Evolutionary conservation across 2,113 vertebrate species (phyloP).

Genomic region (Cinclus cinclus): DNA sequence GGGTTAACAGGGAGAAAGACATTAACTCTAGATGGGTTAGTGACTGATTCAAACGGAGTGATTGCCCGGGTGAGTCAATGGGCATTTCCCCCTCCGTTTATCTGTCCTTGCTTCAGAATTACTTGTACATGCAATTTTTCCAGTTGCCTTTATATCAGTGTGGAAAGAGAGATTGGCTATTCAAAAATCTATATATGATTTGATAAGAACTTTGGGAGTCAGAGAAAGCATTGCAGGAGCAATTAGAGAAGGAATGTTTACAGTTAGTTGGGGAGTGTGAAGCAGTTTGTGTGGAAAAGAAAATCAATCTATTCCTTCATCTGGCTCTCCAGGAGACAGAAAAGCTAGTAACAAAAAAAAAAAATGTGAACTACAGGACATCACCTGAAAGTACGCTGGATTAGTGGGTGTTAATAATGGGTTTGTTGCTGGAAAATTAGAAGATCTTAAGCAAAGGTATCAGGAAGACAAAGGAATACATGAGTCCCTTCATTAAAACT

Average conservation of each 20-base stretch:
- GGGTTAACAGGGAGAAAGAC: not conserved
- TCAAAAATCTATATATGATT: not conserved
- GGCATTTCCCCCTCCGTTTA: not conserved
- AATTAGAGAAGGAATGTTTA: not conserved
- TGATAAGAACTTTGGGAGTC: not conserved
- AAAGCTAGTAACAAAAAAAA: not conserved
- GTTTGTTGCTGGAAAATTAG: not conserved
- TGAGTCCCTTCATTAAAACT: not conserved
- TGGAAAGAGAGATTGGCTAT: not conserved
- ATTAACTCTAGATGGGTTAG: not conserved
- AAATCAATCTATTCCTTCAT: not conserved
- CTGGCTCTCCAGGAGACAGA: not conserved
- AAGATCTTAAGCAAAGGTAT: not conserved
- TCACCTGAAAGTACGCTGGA: not conserved
- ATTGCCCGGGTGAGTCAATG: not conserved
- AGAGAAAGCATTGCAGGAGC: not conserved
- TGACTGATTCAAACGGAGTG: not conserved
- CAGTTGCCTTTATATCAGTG: not conserved
- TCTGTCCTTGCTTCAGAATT: not conserved
- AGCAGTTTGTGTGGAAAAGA: not conserved
- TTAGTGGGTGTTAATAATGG: not conserved
- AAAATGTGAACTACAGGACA: not conserved
- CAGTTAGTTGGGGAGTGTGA: not conserved
- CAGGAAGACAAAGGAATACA: not conserved
- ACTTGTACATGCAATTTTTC: not conserved